Base-by-base conservation (phyloP, 2,888 invertebrate species). In the Trilocha varians region DNA sequence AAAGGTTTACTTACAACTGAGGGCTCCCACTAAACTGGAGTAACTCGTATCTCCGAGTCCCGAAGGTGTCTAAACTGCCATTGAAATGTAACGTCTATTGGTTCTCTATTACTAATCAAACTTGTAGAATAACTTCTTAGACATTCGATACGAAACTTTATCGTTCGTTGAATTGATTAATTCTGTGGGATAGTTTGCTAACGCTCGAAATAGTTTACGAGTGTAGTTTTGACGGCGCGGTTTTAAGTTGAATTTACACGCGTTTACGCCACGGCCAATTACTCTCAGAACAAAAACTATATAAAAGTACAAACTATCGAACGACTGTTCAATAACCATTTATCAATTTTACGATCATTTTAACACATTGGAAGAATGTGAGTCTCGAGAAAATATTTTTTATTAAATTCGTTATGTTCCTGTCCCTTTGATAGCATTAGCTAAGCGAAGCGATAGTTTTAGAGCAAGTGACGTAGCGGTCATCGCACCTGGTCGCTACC, bases 401-500 rank as follows among this genome's bases (percentile, higher is more conserved):
- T n/a, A n/a, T n/a, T n/a, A n/a, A n/a, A n/a, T n/a, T n/a, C n/a
- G n/a, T n/a, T n/a, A n/a, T n/a, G n/a, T n/a, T n/a, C n/a, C n/a
- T n/a, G n/a, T n/a, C n/a, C n/a, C n/a, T n/a, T n/a, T n/a, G n/a
- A n/a, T n/a, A n/a, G n/a, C n/a, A n/a, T n/a, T 25, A 25, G 25
- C 8, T 25, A 11, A 11, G 25, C 11, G 11, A 25, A 25, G 25
- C 25, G 3, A 25, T 25, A 25, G 25, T n/a, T n/a, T n/a, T n/a
- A 68, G 68, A 74, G 76, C 69, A 70, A 72, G 70, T 70, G 70
- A 74, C 72, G 70, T 45, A 58, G 54, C 78, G 82, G 83, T 80
- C 80, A 76, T 75, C 78, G 83, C 67, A 72, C 78, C 55, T 68
- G 65, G 60, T 53, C 51, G 57, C 64, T 52, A 54, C 53, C 52